phyloP scores from a whole-genome alignment of 2,113 vertebrate genomes.

The Myotis yumanensis region DNA sequence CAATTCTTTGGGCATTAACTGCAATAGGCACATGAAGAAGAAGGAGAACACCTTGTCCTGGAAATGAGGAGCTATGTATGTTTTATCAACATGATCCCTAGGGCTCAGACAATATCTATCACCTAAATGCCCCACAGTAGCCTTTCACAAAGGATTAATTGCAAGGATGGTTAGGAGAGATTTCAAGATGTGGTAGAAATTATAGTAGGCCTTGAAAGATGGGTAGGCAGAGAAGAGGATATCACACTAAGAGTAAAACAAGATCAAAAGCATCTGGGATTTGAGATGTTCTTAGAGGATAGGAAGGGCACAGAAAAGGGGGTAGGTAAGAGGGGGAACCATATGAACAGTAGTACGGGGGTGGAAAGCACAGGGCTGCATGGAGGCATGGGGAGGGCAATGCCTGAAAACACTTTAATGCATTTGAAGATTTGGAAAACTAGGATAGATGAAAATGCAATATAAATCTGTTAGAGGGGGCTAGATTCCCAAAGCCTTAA shows the following conservation, averaged over 20 bases:
- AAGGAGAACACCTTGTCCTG: neutral
- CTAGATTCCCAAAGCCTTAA: neutral
- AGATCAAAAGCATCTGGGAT: neutral
- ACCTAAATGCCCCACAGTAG: neutral
- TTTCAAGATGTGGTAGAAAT: neutral
- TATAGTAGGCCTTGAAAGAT: neutral
- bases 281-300: neutral
- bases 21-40: neutral
- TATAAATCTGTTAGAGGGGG: neutral
- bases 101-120: neutral
- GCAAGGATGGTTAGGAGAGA: neutral
- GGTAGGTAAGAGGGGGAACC: neutral
- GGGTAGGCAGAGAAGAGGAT: neutral
- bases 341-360: neutral
- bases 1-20: neutral
- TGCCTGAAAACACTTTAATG: neutral
- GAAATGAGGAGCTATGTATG: neutral
- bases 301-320: neutral
- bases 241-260: neutral
- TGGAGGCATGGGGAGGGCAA: too few relatives aligned
- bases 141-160: neutral
- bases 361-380: neutral
- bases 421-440: neutral
- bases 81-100: neutral
- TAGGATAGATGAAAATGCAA: neutral